Base-by-base conservation (phyloP, 2,113 vertebrate species). In the Amblyornis subalaris region DNA sequence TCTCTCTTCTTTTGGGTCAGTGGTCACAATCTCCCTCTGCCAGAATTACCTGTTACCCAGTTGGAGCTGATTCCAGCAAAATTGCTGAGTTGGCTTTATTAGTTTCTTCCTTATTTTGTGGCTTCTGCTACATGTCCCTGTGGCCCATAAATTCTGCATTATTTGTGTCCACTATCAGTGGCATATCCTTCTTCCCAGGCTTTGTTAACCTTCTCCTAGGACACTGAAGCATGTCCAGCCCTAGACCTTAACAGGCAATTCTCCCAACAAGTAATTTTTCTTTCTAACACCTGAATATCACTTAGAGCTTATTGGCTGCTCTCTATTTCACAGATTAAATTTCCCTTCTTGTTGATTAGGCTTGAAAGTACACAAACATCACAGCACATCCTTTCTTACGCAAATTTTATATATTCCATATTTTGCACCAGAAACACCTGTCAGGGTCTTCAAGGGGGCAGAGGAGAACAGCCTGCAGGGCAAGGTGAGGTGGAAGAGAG, bases 381-480 rank as follows among this genome's bases (percentile, higher is more conserved):
- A 60, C 45, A 81, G 24, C 31, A 67, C 20, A 47, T 40, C 6
- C 20, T 53, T 40, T 22, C 4, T 5, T 31, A 40, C 47, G 9
- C 31, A 60, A 75, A 31, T 54, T 67, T 10, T 22, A 31, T 1
- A 2, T 53, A 40, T n/a, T 60, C n/a, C 2, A 0, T 25, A 31
- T 31, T 53, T n/a, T 0, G 0, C 29, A 61, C 14, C 7, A 67
- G 35, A 45, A 73, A 77, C 25, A 86, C 11, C 7, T 24, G 13
- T 28, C 26, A 54, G 25, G 10, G 25, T 54, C 38, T 71, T 71
- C 10, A 33, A 19, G 4, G 2, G 15, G 25, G 18, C 12, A 47
- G 51, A 78, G 23, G 12, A 60, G 18, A 28, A 10, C 23, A 71
- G 65, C 8, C 19, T 79, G 35, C 24, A 58, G 3, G 7, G 7